Percentiles rank a stretch among this genome's conserved stretches.
Evolutionary conservation across 2,113 vertebrate genomes (phyloP).

Genomic region (Aix galericulata): DNA sequence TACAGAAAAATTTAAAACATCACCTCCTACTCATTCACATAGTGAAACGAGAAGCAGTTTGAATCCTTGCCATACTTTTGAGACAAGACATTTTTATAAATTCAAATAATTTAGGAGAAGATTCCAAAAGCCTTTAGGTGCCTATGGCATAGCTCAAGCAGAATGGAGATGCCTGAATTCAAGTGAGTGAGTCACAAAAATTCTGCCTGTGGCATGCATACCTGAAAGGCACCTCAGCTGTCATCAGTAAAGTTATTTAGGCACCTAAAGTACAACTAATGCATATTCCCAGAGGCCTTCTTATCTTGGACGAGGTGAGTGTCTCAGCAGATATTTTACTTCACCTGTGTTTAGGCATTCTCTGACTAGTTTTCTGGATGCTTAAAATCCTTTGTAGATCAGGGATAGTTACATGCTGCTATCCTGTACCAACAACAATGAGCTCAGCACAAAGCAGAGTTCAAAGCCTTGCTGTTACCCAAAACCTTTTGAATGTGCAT

Average conservation of each 20-base stretch:
- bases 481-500: neutral
- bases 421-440: neutral
- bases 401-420: neutral
- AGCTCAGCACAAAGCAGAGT: neutral
- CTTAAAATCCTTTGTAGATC: neutral
- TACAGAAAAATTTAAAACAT: neutral
- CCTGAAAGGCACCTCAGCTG: conserved; percentile 57
- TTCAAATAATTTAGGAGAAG: neutral
- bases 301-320: conserved; percentile 28
- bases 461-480: neutral
- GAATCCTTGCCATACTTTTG: conserved; percentile 18
- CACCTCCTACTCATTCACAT: neutral
- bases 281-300: conserved; percentile 35
- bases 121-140: conserved; percentile 22
- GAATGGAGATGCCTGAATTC: conserved; percentile 7
- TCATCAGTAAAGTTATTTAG: conserved; percentile 59
- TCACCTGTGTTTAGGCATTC: neutral
- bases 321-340: conserved; percentile 25
- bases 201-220: conserved; percentile 51
- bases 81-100: conserved; percentile 12
- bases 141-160: neutral
- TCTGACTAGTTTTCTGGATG: neutral
- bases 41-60: neutral
- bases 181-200: conserved; percentile 40
- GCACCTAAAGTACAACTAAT: conserved; percentile 24